Evolutionary conservation across 2,888 invertebrate genomes (phyloP), one percentile per base, ranked within the genome.

Genomic region (Cephus rjabovi): DNA sequence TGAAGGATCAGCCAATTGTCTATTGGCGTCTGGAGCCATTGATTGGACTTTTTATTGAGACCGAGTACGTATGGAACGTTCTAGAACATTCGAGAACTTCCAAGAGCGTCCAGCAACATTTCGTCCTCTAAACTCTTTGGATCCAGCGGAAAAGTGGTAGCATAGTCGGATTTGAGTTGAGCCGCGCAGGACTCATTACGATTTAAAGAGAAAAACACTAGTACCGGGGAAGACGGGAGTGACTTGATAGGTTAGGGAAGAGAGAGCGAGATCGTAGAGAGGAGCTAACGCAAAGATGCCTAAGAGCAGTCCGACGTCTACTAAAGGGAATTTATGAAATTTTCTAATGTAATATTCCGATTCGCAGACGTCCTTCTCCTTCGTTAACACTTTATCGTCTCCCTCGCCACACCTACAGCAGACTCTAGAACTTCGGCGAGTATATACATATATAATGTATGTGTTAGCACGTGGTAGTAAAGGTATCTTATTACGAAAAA

Each of bases 251-350:
- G 4, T 15, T 40, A 40, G 15, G 40, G 40, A 40, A 6, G 15
- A 40, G 40, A 6, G 40, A 40, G 40, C 12, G 15, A 40, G 15
- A 6, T 15, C 1, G 40, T 37, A 40, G 12, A 40, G 40, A 40
- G 0, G 40, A 15, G 40, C 15, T 15, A 40, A 40, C 86, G 83
- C 33, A 31, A 33, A 85, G 84, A 84, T 86, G 84, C 86, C 88
- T 89, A 88, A 89, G 88, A 89, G 89, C 86, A 83, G 40, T 4
- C 40, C 40, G 40, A 40, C 15, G 40, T 15, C 15, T 80, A 80
- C 87, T 89, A 91, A 91, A 91, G 91, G 84, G 91, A 91, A 91
- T 91, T 90, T 90, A 90, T 91, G 89, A 91, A 91, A 90, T 90
- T 90, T 90, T 82, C 84, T 89, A 90, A 91, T 91, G 89, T 87